Base-by-base conservation (phyloP, 2,888 invertebrate genomes). In the Drosophila parthenogenetica region DNA sequence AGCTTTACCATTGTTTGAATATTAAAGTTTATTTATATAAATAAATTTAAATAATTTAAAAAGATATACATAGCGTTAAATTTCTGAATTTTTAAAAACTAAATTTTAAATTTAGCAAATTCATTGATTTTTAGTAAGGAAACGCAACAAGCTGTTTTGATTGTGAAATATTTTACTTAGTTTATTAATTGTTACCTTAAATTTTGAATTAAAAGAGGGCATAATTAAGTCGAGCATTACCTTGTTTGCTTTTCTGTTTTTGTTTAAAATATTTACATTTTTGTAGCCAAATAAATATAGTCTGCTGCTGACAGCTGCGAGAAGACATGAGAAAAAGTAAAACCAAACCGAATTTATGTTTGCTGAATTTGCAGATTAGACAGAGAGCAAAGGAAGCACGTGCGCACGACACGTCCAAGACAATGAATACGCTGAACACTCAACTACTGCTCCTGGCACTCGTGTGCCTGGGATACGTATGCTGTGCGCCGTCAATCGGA, bases 361-460 rank as follows among this genome's bases (percentile, higher is more conserved):
- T 61, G 45, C 10, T 42, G 22, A 22, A 45, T 25, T 39, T 51
- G n/a, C 43, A 53, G 53, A 61, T 25, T 49, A 54, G 25, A 29
- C 45, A 39, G 43, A 42, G 11, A 25, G 50, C 25, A 17, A 35
- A 53, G 70, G 49, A 55, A 43, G 42, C 40, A 59, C 65, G 60
- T 50, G 49, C 43, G 43, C 42, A 50, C 14, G 39, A 69, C 53
- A 70, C 65, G 59, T 48, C 32, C 29, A 43, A 37, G 40, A 69
- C 66, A 74, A 81, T 85, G 85, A 81, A 89, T 55, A 66, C 78
- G 59, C 45, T 74, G 16, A 60, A 77, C 49, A 67, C 67, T 37
- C 84, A 79, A 73, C 76, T 86, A 3, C 54, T 89, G 3, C 73
- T 91, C 42, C 61, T 91, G 67, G 79, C 90, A 49, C 81, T 87